Conservation (phyloP, 2,888 invertebrate genomes). For the Belgica antarctica region DNA sequence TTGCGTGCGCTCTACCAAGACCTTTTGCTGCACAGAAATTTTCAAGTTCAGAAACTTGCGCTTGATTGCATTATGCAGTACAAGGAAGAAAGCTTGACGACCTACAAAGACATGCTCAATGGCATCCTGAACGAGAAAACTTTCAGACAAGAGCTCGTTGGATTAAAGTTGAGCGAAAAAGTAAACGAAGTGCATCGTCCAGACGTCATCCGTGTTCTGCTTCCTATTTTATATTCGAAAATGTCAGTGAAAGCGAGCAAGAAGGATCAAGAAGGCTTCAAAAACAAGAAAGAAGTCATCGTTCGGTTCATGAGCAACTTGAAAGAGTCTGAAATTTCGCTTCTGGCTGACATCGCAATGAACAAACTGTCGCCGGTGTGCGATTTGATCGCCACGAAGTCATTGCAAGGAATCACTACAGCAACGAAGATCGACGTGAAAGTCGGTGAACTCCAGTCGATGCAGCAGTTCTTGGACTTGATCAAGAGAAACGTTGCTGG, state of each 20-base stretch:
- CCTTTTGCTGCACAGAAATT: slow-evolving; percentile 74
- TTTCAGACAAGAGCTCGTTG: slow-evolving; percentile 69
- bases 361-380: slow-evolving; percentile 50
- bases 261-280: slow-evolving; percentile 51
- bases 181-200: slow-evolving; percentile 73
- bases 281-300: slow-evolving; percentile 37
- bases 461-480: slow-evolving; percentile 70
- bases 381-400: slow-evolving; percentile 53
- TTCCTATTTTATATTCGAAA: slow-evolving; percentile 82
- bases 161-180: slow-evolving; percentile 55
- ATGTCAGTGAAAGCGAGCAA: slow-evolving; percentile 76
- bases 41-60: slow-evolving; percentile 78
- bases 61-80: slow-evolving; percentile 84
- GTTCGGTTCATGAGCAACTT: slow-evolving; percentile 42
- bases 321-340: slow-evolving; percentile 48
- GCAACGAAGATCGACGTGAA: slow-evolving; percentile 57
- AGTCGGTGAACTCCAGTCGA: slow-evolving; percentile 65
- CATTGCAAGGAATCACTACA: slow-evolving; percentile 60
- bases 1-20: slow-evolving; percentile 75
- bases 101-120: slow-evolving; percentile 78
- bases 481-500: slow-evolving; percentile 80
- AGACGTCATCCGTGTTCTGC: slow-evolving; percentile 70
- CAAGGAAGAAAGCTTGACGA: slow-evolving; percentile 71
- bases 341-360: slow-evolving; percentile 51
- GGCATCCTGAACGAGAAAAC: slow-evolving; percentile 82